Conservation (phyloP, 1,140 invertebrate genomes). For the Bombus soroeensis region DNA sequence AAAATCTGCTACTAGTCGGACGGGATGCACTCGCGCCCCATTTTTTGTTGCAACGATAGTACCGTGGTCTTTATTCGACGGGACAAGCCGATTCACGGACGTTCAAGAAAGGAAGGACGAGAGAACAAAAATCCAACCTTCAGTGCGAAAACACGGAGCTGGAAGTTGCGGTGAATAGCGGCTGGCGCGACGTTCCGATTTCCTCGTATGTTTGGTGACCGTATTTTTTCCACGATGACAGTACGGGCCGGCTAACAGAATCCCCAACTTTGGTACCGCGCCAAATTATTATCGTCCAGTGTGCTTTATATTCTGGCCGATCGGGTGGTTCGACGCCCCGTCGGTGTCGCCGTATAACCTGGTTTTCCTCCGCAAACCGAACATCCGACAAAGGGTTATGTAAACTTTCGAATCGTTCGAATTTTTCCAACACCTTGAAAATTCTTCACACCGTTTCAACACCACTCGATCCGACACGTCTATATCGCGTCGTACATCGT, state of each 20-base stretch:
- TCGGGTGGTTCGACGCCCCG: constrained; percentile 39
- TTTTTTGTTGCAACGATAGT: neutral
- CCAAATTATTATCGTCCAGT: constrained; percentile 71
- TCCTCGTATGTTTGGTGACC: constrained; percentile 64
- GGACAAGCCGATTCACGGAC: neutral
- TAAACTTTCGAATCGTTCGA: constrained; percentile 53
- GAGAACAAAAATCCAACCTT: constrained; percentile 27
- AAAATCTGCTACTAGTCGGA: neutral
- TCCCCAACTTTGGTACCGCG: constrained; percentile 68
- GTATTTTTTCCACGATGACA: constrained; percentile 69
- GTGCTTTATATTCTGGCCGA: constrained; percentile 65
- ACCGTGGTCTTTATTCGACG: neutral
- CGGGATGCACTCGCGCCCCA: neutral
- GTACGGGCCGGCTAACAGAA: constrained; percentile 66
- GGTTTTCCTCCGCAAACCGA: constrained; percentile 40
- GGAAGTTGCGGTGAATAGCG: constrained; percentile 55
- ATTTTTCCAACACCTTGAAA: constrained; percentile 20
- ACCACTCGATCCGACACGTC: neutral
- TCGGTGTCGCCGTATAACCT: constrained; percentile 46
- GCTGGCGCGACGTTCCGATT: constrained; percentile 46
- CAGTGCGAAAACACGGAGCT: neutral
- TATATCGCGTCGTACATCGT: neutral
- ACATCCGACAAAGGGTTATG: constrained; percentile 48
- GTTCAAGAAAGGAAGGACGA: neutral
- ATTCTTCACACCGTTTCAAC: neutral